phyloP scores from a whole-genome alignment of 2,113 vertebrate genomes.

The Junco hyemalis region DNA sequence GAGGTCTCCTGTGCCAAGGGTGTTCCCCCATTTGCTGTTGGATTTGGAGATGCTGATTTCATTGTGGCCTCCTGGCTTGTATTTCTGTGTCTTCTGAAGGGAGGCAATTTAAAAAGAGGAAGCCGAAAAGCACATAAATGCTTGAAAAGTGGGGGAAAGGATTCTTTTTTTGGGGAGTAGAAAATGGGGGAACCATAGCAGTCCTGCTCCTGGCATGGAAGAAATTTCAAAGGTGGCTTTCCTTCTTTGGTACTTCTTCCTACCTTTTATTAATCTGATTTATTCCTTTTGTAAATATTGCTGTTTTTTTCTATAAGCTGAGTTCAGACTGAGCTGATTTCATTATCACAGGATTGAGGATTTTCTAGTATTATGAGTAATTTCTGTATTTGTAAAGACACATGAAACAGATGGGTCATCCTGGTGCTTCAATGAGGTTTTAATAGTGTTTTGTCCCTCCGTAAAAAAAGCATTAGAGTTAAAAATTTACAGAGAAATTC shows the following conservation, averaged over 20 bases:
- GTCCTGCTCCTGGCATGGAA: background rate
- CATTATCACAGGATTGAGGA: background rate
- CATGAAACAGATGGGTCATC: background rate
- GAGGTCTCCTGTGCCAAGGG: background rate
- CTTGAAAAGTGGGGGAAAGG: background rate
- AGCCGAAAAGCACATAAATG: rapidly evolving
- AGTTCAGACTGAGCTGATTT: background rate
- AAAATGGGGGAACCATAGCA: background rate
- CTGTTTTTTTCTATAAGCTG: background rate
- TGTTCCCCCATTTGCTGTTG: background rate
- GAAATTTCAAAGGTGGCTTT: background rate
- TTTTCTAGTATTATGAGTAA: background rate
- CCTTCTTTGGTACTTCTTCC: background rate
- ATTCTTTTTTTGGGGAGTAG: rapidly evolving
- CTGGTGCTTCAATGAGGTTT: background rate
- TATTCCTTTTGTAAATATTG: background rate
- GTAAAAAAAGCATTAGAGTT: background rate
- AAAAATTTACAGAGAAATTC: background rate
- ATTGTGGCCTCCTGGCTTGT: background rate
- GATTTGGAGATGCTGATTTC: background rate
- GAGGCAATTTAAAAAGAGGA: background rate
- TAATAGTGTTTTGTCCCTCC: background rate
- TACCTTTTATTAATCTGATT: background rate
- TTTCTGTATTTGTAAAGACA: background rate
- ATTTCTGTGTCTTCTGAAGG: background rate